Percentiles rank a stretch among this genome's conserved stretches.
These are phyloP conservation scores for Lysandra bellargus DNA, from an alignment of 2,888 invertebrate species.

Conservation along the genomic window DNA sequence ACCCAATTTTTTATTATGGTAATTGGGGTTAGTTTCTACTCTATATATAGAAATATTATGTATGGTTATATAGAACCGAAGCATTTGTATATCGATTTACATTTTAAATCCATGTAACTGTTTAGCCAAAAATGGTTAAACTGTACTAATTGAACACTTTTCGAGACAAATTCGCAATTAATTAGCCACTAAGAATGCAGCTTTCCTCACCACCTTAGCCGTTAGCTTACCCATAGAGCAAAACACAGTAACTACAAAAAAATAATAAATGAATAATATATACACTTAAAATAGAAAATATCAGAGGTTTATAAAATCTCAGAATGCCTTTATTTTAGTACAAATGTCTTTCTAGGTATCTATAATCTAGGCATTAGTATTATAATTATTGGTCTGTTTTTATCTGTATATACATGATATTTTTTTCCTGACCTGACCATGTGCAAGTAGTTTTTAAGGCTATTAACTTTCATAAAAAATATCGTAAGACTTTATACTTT, in stretches of 20 bases:
- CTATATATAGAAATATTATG: not conserved
- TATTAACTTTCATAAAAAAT: not conserved
- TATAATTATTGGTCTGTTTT: not conserved
- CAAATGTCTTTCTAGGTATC: not conserved
- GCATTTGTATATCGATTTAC: conserved; percentile 8
- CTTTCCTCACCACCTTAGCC: conserved; percentile 32
- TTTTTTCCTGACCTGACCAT: not conserved
- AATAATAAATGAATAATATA: not conserved
- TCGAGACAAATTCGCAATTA: conserved; percentile 31
- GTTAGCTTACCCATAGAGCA: conserved; percentile 4
- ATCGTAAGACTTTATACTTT: not conserved
- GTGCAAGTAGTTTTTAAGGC: not conserved
- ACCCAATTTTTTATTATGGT: not conserved
- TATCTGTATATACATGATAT: too few relatives aligned
- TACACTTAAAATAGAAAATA: not conserved
- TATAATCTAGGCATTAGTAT: not conserved
- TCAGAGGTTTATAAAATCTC: not conserved
- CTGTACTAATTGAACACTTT: conserved; percentile 25
- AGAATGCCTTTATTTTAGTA: not conserved
- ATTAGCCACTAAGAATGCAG: conserved; percentile 23
- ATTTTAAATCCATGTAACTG: conserved; percentile 13
- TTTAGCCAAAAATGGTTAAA: conserved; percentile 24
- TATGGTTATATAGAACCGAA: not conserved
- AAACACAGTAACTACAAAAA: not conserved
- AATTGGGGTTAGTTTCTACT: not conserved